Percentiles rank a stretch among this genome's conserved stretches.
phyloP scores from a whole-genome alignment of 64 coral and sea anemone genomes.

The Montipora efflorescens region DNA sequence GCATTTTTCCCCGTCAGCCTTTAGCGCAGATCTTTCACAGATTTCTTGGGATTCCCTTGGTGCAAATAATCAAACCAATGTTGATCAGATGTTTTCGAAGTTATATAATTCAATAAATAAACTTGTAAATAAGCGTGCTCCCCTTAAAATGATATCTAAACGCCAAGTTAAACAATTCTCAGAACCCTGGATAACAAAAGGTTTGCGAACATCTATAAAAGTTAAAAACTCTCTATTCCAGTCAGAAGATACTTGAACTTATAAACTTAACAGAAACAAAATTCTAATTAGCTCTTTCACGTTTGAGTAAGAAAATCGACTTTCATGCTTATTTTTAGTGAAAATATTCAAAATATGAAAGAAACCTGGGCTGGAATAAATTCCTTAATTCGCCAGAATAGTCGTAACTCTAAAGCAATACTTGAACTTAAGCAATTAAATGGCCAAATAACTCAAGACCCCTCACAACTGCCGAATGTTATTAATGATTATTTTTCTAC shows the following conservation, averaged over 20 bases:
- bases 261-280: too few relatives aligned
- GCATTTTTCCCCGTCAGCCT: too few relatives aligned
- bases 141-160: conserved; percentile 38
- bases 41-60: too few relatives aligned
- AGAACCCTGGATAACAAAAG: conserved; percentile 23
- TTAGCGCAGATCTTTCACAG: too few relatives aligned
- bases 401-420: too few relatives aligned
- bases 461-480: neutral
- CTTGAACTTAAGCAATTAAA: neutral
- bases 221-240: neutral
- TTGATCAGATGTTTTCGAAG: neutral
- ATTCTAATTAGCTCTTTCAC: too few relatives aligned
- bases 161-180: conserved; percentile 4
- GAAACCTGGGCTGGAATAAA: too few relatives aligned
- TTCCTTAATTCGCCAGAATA: too few relatives aligned
- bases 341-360: too few relatives aligned
- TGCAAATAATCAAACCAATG: neutral
- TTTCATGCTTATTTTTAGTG: too few relatives aligned
- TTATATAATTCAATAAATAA: conserved; percentile 24
- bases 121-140: conserved; percentile 38
- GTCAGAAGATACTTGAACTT: neutral
- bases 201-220: conserved; percentile 5
- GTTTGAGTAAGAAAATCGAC: too few relatives aligned
- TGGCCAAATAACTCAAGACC: neutral
- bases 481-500: neutral